Conservation (phyloP, 2,888 invertebrate species). For the Thecocarcelia acutangulata region DNA sequence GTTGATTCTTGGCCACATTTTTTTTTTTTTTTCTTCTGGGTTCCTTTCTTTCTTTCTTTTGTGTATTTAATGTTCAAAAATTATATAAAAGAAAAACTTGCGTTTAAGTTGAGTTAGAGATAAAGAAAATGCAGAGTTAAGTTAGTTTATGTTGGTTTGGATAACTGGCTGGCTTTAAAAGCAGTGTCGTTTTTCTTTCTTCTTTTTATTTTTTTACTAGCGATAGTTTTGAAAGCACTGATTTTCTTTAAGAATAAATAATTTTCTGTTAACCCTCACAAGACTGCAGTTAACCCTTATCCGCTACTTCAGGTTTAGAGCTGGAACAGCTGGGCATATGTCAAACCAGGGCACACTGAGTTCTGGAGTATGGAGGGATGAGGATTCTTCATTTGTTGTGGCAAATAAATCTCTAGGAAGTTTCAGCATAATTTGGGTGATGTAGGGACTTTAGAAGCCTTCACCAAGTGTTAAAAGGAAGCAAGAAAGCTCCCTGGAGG, state of each 20-base stretch:
- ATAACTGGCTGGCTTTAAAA: constrained; percentile 14
- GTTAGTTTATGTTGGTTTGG: constrained; percentile 1
- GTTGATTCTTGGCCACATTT: not conserved
- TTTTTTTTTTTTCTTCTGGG: not conserved
- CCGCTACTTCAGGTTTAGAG: no score
- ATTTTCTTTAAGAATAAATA: constrained; percentile 7
- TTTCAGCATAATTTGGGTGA: no score
- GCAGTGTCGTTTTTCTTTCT: not conserved
- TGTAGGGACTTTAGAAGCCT: no score
- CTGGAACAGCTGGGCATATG: no score
- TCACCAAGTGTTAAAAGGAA: no score
- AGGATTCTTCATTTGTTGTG: no score
- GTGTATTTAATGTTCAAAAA: constrained; percentile 30
- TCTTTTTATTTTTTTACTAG: constrained; percentile 2
- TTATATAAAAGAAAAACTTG: constrained; percentile 31
- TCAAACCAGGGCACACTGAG: no score
- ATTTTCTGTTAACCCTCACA: constrained; percentile 31
- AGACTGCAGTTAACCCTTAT: not conserved
- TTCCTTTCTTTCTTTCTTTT: not conserved
- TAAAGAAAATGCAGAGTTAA: constrained; percentile 31
- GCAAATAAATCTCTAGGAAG: no score
- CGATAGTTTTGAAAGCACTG: constrained; percentile 20
- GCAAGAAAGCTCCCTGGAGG: no score
- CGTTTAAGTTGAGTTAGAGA: not conserved
- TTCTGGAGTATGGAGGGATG: no score